Percentiles rank a stretch among this genome's conserved stretches.
phyloP scores from a whole-genome alignment of 2,888 invertebrate species.

The Phymatocera aterrima region DNA sequence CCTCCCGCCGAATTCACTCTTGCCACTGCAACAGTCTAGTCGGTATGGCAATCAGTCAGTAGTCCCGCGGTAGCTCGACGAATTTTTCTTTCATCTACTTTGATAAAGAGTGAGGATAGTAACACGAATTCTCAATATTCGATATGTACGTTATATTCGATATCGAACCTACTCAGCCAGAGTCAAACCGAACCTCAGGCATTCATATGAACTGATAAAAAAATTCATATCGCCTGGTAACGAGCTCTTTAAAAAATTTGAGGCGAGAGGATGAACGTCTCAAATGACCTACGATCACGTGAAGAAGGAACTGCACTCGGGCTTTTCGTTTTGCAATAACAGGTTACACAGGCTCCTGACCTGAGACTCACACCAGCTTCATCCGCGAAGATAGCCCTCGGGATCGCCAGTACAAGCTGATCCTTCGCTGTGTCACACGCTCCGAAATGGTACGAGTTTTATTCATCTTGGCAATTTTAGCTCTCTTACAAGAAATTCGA shows the following conservation, averaged over 20 bases:
- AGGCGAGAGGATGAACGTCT: neutral
- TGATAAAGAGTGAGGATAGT: neutral
- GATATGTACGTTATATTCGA: neutral
- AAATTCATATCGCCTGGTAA: neutral
- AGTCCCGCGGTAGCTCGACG: no score
- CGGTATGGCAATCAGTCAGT: no score
- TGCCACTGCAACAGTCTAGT: no score
- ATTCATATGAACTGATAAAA: neutral
- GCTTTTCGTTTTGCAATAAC: neutral
- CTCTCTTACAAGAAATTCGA: neutral
- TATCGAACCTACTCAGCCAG: neutral
- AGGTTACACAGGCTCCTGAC: slow-evolving; percentile 8
- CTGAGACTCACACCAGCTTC: neutral
- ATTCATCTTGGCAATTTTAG: no score
- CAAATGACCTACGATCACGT: neutral
- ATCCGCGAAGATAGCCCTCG: neutral
- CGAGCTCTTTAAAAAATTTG: neutral
- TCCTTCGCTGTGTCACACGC: neutral
- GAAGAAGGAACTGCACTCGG: neutral
- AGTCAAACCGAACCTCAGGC: no score
- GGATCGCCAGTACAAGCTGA: neutral
- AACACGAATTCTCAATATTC: neutral
- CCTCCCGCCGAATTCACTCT: no score
- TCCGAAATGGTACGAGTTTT: neutral
- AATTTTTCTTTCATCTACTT: neutral